A percentile compares a stretch with the other conserved stretches of the same genome.
Evolutionary conservation across 2,888 invertebrate genomes (phyloP).

Genomic region (Dastarcus helophoroides): DNA sequence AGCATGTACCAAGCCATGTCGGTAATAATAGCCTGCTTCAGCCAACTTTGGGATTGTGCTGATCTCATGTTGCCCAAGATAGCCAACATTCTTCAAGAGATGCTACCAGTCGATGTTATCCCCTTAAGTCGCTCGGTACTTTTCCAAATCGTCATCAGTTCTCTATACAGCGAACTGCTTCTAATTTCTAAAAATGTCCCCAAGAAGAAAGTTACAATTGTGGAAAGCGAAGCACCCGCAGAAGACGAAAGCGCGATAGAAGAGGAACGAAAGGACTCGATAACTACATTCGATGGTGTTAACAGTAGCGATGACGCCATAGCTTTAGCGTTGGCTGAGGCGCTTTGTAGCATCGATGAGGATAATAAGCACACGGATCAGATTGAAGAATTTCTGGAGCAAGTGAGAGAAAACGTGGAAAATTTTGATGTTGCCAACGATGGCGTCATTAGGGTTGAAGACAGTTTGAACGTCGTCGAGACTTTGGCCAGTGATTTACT

Average conservation of each 20-base stretch:
- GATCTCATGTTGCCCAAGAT: slow-evolving; percentile 45
- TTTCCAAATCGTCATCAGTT: slow-evolving; percentile 58
- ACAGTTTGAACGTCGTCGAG: slow-evolving; percentile 40
- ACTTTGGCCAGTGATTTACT: slow-evolving; percentile 52
- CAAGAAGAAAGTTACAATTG: background rate
- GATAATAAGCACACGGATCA: slow-evolving; percentile 69
- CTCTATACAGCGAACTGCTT: slow-evolving; percentile 55
- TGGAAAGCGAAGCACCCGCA: background rate
- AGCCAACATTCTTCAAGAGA: slow-evolving; percentile 50
- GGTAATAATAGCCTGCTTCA: slow-evolving; percentile 56
- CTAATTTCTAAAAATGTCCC: slow-evolving; percentile 2
- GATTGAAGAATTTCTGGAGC: slow-evolving; percentile 50
- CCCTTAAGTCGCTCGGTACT: slow-evolving; percentile 62
- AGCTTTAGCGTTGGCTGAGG: slow-evolving; percentile 64
- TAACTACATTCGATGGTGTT: slow-evolving; percentile 20
- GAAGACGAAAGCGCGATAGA: background rate
- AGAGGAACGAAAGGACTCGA: background rate
- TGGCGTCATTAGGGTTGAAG: slow-evolving; percentile 37
- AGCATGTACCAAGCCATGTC: slow-evolving; percentile 75
- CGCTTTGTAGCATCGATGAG: slow-evolving; percentile 67
- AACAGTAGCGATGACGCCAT: slow-evolving; percentile 34
- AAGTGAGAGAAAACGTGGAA: slow-evolving; percentile 39
- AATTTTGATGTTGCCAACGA: slow-evolving; percentile 23
- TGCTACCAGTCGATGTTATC: slow-evolving; percentile 55
- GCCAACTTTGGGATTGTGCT: slow-evolving; percentile 56